A percentile compares a stretch with the other conserved stretches of the same genome.
Conservation (phyloP, 2,797 vertebrate genomes). For the Brachyalestes nurse region DNA sequence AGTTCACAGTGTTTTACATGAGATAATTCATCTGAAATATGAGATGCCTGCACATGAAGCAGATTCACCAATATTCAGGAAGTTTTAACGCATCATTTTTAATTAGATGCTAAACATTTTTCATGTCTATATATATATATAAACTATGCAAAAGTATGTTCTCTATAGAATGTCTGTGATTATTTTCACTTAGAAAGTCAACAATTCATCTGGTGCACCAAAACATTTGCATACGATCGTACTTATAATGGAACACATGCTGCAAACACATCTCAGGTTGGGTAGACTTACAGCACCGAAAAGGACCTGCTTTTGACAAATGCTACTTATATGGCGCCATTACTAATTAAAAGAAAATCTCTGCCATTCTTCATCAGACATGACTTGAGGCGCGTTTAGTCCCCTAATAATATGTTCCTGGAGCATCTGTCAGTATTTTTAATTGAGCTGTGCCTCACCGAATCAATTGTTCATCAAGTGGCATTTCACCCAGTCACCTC, state of each 20-base stretch:
- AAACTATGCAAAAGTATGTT: neutral
- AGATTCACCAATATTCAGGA: no score
- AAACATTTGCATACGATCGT: neutral
- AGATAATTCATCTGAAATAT: neutral
- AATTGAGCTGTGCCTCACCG: conserved; percentile 14
- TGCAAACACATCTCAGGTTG: neutral
- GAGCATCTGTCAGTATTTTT: conserved; percentile 23
- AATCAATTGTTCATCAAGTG: conserved; percentile 31
- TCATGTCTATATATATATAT: no score
- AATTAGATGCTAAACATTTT: no score
- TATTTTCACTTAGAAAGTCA: no score
- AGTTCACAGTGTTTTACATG: neutral
- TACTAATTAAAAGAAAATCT: conserved; percentile 21
- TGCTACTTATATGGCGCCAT: neutral
- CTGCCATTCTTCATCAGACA: neutral
- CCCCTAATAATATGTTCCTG: conserved; percentile 18
- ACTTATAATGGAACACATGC: neutral
- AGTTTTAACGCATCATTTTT: no score
- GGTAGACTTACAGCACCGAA: neutral
- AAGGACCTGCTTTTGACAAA: neutral
- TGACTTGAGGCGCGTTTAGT: conserved; percentile 13
- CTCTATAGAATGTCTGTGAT: no score
- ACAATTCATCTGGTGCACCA: no score
- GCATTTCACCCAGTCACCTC: conserved; percentile 23
- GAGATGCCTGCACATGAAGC: neutral